phyloP scores from a whole-genome alignment of 2,797 vertebrate genomes.

The Enteromius argenteus region DNA sequence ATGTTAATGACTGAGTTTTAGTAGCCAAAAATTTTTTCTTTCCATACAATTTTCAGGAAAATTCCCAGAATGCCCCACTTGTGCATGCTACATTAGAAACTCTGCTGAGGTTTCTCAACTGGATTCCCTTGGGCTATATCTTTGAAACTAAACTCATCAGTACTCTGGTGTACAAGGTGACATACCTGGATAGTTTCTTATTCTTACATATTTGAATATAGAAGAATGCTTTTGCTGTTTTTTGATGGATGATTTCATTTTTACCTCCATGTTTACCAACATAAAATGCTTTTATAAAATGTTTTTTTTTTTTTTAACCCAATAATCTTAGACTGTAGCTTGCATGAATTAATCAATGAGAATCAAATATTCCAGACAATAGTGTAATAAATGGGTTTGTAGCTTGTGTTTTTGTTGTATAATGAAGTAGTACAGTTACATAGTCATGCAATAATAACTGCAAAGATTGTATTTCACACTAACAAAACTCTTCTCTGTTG shows the following conservation, averaged over 20 bases:
- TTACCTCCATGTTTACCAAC: neutral
- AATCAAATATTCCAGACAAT: neutral
- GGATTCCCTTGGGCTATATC: conserved; percentile 98
- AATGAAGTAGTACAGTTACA: neutral
- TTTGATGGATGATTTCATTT: neutral
- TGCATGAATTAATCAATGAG: neutral
- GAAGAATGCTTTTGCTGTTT: neutral
- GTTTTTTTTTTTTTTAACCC: too few species aligned
- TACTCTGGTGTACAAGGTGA: conserved; percentile 97
- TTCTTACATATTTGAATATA: neutral
- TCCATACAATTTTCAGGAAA: conserved; percentile 81
- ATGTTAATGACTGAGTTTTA: neutral
- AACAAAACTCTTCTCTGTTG: conserved; percentile 21
- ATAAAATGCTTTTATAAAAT: neutral
- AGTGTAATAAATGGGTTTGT: neutral
- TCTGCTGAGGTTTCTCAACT: conserved; percentile 94
- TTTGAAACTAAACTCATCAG: conserved; percentile 99
- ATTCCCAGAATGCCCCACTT: conserved; percentile 97
- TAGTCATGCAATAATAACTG: neutral
- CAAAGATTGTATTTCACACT: neutral
- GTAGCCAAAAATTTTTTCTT: neutral
- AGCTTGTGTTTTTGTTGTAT: neutral
- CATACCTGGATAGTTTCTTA: conserved; percentile 13
- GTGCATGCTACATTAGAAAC: conserved; percentile 97
- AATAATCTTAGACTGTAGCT: neutral